These are phyloP conservation scores for Scyliorhinus canicula DNA, from an alignment of 2,797 vertebrate genomes.

Conservation along the genomic window DNA sequence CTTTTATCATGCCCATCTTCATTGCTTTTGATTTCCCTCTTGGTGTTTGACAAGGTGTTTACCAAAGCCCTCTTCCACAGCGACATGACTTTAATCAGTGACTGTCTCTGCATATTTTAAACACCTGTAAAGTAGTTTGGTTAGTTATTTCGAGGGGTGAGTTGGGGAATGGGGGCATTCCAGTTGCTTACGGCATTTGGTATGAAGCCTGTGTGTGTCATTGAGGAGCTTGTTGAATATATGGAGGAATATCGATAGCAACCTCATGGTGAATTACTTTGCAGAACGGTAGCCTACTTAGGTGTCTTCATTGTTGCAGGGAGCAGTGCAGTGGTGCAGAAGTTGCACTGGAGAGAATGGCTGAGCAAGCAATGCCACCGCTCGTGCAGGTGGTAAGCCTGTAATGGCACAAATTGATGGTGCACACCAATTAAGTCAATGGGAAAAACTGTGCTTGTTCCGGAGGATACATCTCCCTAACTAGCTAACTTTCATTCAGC, in stretches of 20 bases:
- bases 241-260: not conserved
- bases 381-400: not conserved
- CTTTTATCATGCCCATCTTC: too few relatives aligned
- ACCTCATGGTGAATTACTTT: not conserved
- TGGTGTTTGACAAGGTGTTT: too few relatives aligned
- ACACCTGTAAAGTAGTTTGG: not conserved
- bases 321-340: not conserved
- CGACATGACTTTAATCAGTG: too few relatives aligned
- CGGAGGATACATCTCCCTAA: too few relatives aligned
- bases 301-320: not conserved
- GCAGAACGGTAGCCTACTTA: not conserved
- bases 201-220: not conserved
- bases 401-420: not conserved
- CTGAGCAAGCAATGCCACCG: not conserved
- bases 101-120: not conserved
- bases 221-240: not conserved
- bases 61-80: too few relatives aligned
- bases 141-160: not conserved
- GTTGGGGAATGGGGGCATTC: not conserved
- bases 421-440: not conserved
- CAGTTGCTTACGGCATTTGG: not conserved
- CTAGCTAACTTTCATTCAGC: too few relatives aligned
- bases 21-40: too few relatives aligned
- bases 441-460: not conserved
- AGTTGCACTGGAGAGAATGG: not conserved